These are phyloP conservation scores for Agonopterix heracliana DNA, from an alignment of 2,888 invertebrate species.

Conservation along the genomic window DNA sequence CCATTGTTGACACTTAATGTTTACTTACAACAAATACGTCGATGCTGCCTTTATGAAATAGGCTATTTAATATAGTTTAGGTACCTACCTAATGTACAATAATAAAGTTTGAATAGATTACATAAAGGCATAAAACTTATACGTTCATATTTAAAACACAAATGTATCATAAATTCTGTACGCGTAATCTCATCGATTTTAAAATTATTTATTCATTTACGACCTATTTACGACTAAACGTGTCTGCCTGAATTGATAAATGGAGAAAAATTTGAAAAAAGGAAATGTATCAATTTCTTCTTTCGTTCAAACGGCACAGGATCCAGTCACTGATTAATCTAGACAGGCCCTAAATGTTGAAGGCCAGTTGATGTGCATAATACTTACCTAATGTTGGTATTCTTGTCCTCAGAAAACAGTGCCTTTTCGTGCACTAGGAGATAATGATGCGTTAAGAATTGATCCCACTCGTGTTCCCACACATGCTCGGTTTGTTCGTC, in stretches of 20 bases:
- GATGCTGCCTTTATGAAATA: background rate
- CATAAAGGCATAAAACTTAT: no score
- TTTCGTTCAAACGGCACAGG: no score
- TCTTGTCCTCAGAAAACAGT: slow-evolving; percentile 65
- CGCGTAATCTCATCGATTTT: background rate
- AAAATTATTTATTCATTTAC: background rate
- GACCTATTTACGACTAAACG: background rate
- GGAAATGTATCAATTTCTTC: no score
- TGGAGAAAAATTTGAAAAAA: no score
- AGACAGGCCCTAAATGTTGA: no score
- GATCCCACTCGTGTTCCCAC: slow-evolving; percentile 94
- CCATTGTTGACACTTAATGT: slow-evolving; percentile 1
- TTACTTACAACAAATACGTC: background rate
- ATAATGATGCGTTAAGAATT: slow-evolving; percentile 84
- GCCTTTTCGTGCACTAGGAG: slow-evolving; percentile 80
- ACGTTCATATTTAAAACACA: no score
- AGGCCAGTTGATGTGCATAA: no score
- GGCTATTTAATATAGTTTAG: no score
- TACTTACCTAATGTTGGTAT: slow-evolving; percentile 45
- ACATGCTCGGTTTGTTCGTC: slow-evolving; percentile 78
- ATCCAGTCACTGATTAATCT: no score
- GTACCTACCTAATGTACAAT: no score
- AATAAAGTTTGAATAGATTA: no score
- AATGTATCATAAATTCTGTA: no score
- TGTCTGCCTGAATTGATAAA: background rate